phyloP scores from a whole-genome alignment of 37 sponge, comb jelly and placozoan genomes.

The Halisarca cf. caerulea region DNA sequence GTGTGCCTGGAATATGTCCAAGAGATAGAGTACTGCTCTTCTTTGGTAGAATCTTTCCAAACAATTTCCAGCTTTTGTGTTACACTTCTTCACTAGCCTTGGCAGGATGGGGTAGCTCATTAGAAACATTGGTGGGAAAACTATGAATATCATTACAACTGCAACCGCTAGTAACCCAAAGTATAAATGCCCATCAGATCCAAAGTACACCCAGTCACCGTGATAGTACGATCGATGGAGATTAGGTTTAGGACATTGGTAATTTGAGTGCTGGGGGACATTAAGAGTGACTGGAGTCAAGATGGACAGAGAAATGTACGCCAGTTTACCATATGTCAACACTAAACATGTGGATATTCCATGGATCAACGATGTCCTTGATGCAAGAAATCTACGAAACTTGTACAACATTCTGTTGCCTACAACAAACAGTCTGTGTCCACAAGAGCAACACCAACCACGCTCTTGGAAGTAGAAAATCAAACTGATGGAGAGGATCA shows the following conservation, averaged over 20 bases:
- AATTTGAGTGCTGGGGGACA: neutral
- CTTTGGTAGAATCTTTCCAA: neutral
- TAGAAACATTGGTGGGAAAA: neutral
- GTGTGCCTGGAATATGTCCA: slow-evolving; percentile 7
- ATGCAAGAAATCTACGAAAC: neutral
- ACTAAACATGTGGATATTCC: slow-evolving; percentile 8
- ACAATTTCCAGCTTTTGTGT: neutral
- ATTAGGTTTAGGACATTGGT: too few species aligned
- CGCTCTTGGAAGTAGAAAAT: slow-evolving; percentile 1
- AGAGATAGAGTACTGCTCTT: neutral
- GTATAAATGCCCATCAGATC: neutral
- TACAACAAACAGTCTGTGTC: too few species aligned
- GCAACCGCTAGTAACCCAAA: neutral
- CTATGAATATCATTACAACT: neutral
- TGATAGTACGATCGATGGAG: neutral
- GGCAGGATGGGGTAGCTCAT: neutral
- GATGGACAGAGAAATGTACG: slow-evolving; percentile 5
- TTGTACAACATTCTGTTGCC: neutral
- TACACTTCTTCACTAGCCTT: neutral
- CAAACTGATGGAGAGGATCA: neutral
- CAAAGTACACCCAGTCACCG: slow-evolving; percentile 1
- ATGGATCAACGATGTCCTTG: neutral
- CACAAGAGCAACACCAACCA: too few species aligned
- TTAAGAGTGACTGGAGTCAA: neutral
- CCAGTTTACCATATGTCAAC: slow-evolving; percentile 10